Evolutionary conservation across 2,797 vertebrate species (phyloP).

Genomic region (Gymnoscopelus microlampas): DNA sequence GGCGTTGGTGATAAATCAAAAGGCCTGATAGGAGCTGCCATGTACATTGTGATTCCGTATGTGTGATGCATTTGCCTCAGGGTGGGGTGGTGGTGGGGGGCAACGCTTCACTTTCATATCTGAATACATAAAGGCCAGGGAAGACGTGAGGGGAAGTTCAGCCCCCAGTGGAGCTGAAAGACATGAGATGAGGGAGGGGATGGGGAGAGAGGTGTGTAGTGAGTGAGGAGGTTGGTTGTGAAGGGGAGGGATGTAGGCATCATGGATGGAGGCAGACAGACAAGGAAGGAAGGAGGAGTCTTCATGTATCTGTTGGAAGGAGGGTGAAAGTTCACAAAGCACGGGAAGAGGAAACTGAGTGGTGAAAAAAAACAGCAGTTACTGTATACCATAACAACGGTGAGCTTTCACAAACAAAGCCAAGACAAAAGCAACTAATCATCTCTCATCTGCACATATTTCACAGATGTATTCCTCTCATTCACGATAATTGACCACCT

Average conservation of each 20-base stretch:
- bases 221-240: slow-evolving; percentile 17
- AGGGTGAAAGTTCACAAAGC: slow-evolving; percentile 10
- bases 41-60: slow-evolving; percentile 62
- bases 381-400: slow-evolving; percentile 14
- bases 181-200: slow-evolving; percentile 30
- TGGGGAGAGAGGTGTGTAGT: slow-evolving; percentile 4
- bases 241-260: slow-evolving; percentile 18
- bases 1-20: slow-evolving; percentile 70
- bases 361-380: neutral
- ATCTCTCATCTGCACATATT: no score
- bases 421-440: neutral
- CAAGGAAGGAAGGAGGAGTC: neutral
- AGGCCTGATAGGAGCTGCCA: slow-evolving; percentile 66
- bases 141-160: slow-evolving; percentile 65
- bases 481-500: slow-evolving; percentile 3
- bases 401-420: neutral
- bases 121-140: slow-evolving; percentile 54
- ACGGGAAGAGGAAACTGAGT: neutral
- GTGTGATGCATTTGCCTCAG: slow-evolving; percentile 65
- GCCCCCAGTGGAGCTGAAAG: slow-evolving; percentile 47
- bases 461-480: neutral
- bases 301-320: neutral
- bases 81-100: slow-evolving; percentile 17
- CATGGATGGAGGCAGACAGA: slow-evolving; percentile 6
- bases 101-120: slow-evolving; percentile 53